A percentile compares a stretch with the other conserved stretches of the same genome.
Conservation (phyloP, 1,140 invertebrate species). For the Odontomachus brunneus region DNA sequence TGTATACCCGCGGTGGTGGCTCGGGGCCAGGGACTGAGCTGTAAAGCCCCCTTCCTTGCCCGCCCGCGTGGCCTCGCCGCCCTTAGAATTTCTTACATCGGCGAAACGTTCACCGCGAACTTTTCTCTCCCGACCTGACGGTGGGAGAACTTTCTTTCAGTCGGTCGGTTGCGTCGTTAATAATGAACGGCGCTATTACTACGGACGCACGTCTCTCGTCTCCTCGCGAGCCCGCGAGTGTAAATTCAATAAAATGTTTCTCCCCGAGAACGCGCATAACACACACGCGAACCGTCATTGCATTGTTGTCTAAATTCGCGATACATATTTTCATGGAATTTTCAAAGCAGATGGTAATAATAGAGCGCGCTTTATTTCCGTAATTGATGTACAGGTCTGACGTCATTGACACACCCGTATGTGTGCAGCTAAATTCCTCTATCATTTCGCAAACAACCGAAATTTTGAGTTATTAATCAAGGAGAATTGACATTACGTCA, state of each 20-base stretch:
- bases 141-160: slow-evolving; percentile 37
- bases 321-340: neutral
- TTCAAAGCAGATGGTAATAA: neutral
- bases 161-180: slow-evolving; percentile 24
- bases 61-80: slow-evolving; percentile 16
- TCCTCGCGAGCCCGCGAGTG: neutral
- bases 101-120: slow-evolving; percentile 49
- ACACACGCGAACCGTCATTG: too few species aligned
- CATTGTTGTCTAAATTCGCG: too few species aligned
- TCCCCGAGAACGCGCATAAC: too few species aligned
- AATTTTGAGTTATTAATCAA: too few species aligned
- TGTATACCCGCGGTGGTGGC: slow-evolving; percentile 42
- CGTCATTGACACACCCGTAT: too few species aligned
- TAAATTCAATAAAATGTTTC: slow-evolving; percentile 46
- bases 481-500: too few species aligned
- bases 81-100: slow-evolving; percentile 56
- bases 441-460: too few species aligned
- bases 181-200: slow-evolving; percentile 56
- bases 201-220: neutral
- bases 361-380: neutral
- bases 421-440: too few species aligned
- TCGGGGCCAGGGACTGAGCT: slow-evolving; percentile 52
- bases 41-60: slow-evolving; percentile 12
- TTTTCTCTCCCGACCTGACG: slow-evolving; percentile 24
- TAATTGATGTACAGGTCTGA: too few species aligned